These are phyloP conservation scores for Antheraea mylitta DNA, from an alignment of 1,140 invertebrate genomes.

Conservation along the genomic window DNA sequence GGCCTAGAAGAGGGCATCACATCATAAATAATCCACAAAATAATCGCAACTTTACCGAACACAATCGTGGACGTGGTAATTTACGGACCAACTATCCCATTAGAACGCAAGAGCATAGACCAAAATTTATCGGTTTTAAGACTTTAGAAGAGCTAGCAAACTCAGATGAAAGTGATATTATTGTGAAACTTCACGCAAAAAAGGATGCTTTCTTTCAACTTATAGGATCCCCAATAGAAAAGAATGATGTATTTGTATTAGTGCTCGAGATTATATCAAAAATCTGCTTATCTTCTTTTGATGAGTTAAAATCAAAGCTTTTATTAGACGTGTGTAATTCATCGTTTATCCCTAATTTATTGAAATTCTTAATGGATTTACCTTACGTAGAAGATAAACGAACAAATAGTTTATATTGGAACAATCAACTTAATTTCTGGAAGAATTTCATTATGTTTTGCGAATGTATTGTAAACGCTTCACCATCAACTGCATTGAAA, in stretches of 20 bases:
- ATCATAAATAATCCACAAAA: background rate
- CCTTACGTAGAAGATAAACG: slow-evolving; percentile 42
- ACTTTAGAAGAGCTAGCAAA: slow-evolving; percentile 39
- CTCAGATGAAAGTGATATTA: slow-evolving; percentile 40
- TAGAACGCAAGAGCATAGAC: background rate
- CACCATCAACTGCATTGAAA: slow-evolving; percentile 57
- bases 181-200: slow-evolving; percentile 44
- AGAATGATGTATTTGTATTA: slow-evolving; percentile 44
- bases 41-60: background rate
- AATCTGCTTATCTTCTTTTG: slow-evolving; percentile 55
- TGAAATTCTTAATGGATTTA: slow-evolving; percentile 56
- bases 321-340: slow-evolving; percentile 58
- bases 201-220: slow-evolving; percentile 42
- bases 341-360: slow-evolving; percentile 51
- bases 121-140: slow-evolving; percentile 30
- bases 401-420: slow-evolving; percentile 64
- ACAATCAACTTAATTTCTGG: slow-evolving; percentile 63
- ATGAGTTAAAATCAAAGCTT: slow-evolving; percentile 53
- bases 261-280: slow-evolving; percentile 56
- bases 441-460: slow-evolving; percentile 52
- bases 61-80: background rate
- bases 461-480: slow-evolving; percentile 51
- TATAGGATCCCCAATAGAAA: slow-evolving; percentile 38
- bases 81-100: background rate
- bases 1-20: background rate